Evolutionary conservation across 2,888 invertebrate species (phyloP), one percentile per base, ranked within the genome.

Genomic region (Druceiella hillmani): DNA sequence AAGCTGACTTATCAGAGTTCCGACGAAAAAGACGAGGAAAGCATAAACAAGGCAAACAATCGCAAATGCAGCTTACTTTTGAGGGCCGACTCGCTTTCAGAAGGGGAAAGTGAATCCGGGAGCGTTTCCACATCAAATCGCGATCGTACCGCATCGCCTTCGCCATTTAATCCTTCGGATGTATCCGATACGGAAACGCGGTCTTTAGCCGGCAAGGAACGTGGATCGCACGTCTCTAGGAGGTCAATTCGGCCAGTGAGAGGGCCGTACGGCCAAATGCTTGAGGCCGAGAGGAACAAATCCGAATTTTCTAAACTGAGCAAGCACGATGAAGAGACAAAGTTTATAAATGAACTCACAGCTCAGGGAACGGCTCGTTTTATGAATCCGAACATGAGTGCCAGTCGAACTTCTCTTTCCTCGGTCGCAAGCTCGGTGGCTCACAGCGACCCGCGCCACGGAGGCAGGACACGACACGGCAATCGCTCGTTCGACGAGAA

Each of bases 231-330:
- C 47, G 65, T 75, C 47, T 72, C 75, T 5, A 75, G 86, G 20
- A 87, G 82, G 52, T 83, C 85, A 12, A 90, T 85, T 54, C 68
- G 84, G 13, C 84, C 85, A 0, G 61, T 85, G 4, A 71, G 86
- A 10, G 85, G 86, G 2, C 86, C 86, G 0, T 85, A 85, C 51
- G 84, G 84, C 0, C 84, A 85, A 57, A 85, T 86, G 85, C 61
- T 86, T 15, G 85, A 86, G 55, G 84, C 84, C 1, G 85, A 86
- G 63, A 84, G 86, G 81, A 83, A 83, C 43, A 83, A 83, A 53
- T 81, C 82, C 1, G 76, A 76, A 48, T 52, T 60, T 5, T 56
- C 62, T 17, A 63, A 64, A 43, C 51, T 55, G 20, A 51, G 65
- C 25, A 75, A 75, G 50, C 68, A 74, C 41, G 74, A 70, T 42